Evolutionary conservation across 1,140 invertebrate species (phyloP).

Genomic region (Hylaeus anthracinus): DNA sequence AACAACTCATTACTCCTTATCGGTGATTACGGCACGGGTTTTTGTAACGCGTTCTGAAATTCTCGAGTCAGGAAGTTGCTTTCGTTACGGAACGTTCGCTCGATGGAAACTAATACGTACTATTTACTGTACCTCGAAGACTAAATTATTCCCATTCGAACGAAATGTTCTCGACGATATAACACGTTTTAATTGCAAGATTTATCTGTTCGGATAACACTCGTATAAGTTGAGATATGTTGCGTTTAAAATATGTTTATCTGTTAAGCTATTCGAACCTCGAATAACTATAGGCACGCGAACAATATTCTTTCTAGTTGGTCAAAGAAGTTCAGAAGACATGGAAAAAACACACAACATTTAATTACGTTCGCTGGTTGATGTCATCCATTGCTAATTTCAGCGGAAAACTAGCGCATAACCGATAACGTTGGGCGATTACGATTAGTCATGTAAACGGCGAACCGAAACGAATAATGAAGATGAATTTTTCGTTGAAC

Average conservation of each 20-base stretch:
- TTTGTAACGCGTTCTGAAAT: neutral
- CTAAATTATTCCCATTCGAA: neutral
- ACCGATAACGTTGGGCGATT: neutral
- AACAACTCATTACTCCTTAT: neutral
- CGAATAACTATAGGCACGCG: too few species aligned
- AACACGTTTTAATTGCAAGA: too few species aligned
- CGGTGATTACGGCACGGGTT: neutral
- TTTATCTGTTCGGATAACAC: too few species aligned
- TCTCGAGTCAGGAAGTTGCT: neutral
- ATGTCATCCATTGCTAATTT: neutral
- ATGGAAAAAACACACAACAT: neutral
- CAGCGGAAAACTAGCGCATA: neutral
- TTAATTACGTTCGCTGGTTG: neutral
- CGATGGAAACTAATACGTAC: neutral
- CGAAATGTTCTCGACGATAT: too few species aligned
- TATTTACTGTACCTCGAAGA: neutral
- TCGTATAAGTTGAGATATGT: too few species aligned
- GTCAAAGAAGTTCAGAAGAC: too few species aligned
- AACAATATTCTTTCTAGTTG: too few species aligned
- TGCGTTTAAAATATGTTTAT: too few species aligned
- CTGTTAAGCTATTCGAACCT: too few species aligned
- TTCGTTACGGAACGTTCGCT: neutral
- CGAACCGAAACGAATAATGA: neutral
- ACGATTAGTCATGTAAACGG: neutral
- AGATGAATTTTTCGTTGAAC: neutral